Base-by-base conservation (phyloP, 2,888 invertebrate genomes). In the Exephanes ischioxanthus region DNA sequence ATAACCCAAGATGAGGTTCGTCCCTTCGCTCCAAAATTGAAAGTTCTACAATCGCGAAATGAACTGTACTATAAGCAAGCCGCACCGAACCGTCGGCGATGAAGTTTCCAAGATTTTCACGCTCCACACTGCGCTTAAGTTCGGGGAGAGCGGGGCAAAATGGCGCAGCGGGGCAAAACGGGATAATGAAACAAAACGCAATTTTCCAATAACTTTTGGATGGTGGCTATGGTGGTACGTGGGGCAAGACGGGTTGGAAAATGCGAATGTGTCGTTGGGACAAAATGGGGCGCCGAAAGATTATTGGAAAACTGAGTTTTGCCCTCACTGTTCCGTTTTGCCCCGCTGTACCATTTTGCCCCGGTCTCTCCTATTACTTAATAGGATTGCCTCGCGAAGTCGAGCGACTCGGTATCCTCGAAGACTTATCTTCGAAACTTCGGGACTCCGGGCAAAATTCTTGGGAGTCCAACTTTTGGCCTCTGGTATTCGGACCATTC, bases 91-190 rank as follows among this genome's bases (percentile, higher is more conserved):
- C 58, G 11, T 33, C 33, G 14, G 70, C 68, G 37, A 45, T 66
- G 37, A 80, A 80, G 72, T 73, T 80, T 22, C 37, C 48, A 19
- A 73, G 41, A 71, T 80, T 73, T 67, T 58, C 16, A 75, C 53
- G 67, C 45, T 11, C 19, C 30, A 37, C 9, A 3, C 53, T 33
- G 48, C 30, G 26, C 30, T 22, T 11, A 41, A 41, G 26, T 61
- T 45, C 0, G 22, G 1, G 22, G 22, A 22, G 22, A 22, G 22
- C 22, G 22, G 22, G 22, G 22, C 22, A 22, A 22, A 22, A 22
- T 22, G 22, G 22, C 22, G 1, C 22, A 1, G 22, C 22, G 22
- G 22, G 22, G 22, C 22, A 22, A 1, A 22, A 22, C 22, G 22
- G 22, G 22, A 22, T 22, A 22, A 22, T 1, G 22, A 22, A 1